Base-by-base conservation (phyloP, 2,888 invertebrate species). In the Chrysina gloriosa region DNA sequence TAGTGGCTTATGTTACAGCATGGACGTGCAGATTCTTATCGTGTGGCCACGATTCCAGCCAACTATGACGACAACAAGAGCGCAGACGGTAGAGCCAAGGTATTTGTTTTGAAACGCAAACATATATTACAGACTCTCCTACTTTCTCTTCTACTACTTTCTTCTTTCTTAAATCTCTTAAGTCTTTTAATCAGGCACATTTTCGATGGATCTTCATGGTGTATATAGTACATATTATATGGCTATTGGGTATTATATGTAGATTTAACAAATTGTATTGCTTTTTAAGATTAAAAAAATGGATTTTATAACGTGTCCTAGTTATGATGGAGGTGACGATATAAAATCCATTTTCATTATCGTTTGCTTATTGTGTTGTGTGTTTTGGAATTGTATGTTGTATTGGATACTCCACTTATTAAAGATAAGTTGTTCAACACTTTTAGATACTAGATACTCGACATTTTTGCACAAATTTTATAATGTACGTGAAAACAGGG, bases 1-100 rank as follows among this genome's bases (percentile, higher is more conserved):
- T 67, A 61, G 64, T 66, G 58, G 70, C 68, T 69, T 73, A 70
- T 75, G 74, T 77, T 76, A 68, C 92, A 95, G 94, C 94, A 94
- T 91, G 95, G 94, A 87, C 92, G 95, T 84, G 90, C 95, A 84
- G 97, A 97, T 89, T 97, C 97, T 84, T 98, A 98, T 89, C 92
- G 97, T 85, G 95, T 95, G 88, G 97, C 97, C 79, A 97, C 97
- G 83, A 92, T 96, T 85, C 92, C 95, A 78, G 88, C 92, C 86
- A 87, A 93, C 86, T 91, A 93, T 88, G 95, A 95, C 85, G 97
- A 96, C 90, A 95, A 95, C 92, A 93, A 92, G 89, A 95, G 95
- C 76, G 95, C 95, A 79, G 95, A 95, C 87, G 96, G 96, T 85
- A 92, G 92, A 89, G 91, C 89, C 84, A 95, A 95, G 94, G 95